Evolutionary conservation across 2,113 vertebrate species (phyloP).

Genomic region (Notothenia coriiceps): DNA sequence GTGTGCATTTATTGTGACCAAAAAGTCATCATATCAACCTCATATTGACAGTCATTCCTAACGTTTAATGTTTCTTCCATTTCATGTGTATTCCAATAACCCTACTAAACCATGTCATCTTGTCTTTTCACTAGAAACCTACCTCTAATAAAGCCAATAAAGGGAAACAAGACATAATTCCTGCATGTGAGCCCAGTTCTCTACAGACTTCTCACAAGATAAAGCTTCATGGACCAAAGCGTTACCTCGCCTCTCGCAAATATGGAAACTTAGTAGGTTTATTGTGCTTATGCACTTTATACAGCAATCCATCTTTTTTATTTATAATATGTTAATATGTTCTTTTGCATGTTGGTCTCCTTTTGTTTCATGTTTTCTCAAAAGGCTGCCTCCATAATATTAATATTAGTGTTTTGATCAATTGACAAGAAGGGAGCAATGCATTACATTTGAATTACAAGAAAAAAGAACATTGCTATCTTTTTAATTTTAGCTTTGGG

Average conservation of each 20-base stretch:
- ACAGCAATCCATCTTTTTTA: conserved; percentile 15
- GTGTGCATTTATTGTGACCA: not conserved
- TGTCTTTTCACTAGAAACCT: conserved; percentile 80
- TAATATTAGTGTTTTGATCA: not conserved
- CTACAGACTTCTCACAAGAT: conserved; percentile 65
- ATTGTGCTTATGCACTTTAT: conserved; percentile 29
- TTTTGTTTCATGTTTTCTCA: not conserved
- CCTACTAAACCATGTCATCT: conserved; percentile 69
- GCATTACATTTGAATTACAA: not conserved
- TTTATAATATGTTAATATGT: not conserved
- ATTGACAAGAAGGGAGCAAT: not conserved
- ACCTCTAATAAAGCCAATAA: conserved; percentile 79
- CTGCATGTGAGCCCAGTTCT: conserved; percentile 69
- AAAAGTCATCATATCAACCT: conserved; percentile 14
- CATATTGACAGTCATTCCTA: conserved; percentile 21
- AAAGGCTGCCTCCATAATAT: not conserved
- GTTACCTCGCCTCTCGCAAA: conserved; percentile 75
- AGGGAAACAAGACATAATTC: conserved; percentile 68
- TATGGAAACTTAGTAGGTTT: conserved; percentile 75
- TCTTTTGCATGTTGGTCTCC: conserved; percentile 4
- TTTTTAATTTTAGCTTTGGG: not conserved
- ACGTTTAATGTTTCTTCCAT: conserved; percentile 29
- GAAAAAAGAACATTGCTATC: too few relatives aligned
- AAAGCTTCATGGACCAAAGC: conserved; percentile 78
- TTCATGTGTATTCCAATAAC: conserved; percentile 47